Evolutionary conservation across 2,888 invertebrate species (phyloP).

Genomic region (Pyrochroa serraticornis): DNA sequence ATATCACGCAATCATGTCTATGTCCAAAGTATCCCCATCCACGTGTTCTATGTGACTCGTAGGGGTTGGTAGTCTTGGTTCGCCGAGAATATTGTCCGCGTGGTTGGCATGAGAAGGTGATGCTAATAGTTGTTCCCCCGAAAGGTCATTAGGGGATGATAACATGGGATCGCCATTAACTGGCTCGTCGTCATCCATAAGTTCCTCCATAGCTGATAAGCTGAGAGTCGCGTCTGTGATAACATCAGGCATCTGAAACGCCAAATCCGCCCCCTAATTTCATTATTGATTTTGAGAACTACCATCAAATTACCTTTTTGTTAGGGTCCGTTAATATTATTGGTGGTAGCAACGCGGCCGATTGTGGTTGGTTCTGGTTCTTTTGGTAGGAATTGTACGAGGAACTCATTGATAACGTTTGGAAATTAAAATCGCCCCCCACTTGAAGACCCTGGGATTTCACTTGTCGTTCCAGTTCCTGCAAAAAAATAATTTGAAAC

Average conservation of each 20-base stretch:
- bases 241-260: slow-evolving; percentile 63
- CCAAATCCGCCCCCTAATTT: slow-evolving; percentile 28
- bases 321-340: slow-evolving; percentile 55
- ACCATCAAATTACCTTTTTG: slow-evolving; percentile 52
- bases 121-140: slow-evolving; percentile 66
- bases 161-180: slow-evolving; percentile 65
- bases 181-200: slow-evolving; percentile 59
- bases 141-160: slow-evolving; percentile 63
- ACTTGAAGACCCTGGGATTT: slow-evolving; percentile 76
- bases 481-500: slow-evolving; percentile 32
- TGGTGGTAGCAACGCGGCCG: slow-evolving; percentile 48
- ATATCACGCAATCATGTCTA: slow-evolving; percentile 63
- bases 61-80: slow-evolving; percentile 57
- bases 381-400: slow-evolving; percentile 48
- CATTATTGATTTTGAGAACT: background rate
- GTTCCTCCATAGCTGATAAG: slow-evolving; percentile 68
- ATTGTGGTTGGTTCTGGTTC: slow-evolving; percentile 37
- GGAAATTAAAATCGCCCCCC: slow-evolving; percentile 66
- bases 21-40: slow-evolving; percentile 62
- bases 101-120: slow-evolving; percentile 64
- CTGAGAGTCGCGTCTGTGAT: slow-evolving; percentile 61
- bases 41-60: slow-evolving; percentile 56
- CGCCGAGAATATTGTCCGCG: slow-evolving; percentile 68
- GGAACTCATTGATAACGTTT: slow-evolving; percentile 57
- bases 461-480: slow-evolving; percentile 81